Base-by-base conservation (phyloP, 2,888 invertebrate species). In the Yponomeuta malinellus region DNA sequence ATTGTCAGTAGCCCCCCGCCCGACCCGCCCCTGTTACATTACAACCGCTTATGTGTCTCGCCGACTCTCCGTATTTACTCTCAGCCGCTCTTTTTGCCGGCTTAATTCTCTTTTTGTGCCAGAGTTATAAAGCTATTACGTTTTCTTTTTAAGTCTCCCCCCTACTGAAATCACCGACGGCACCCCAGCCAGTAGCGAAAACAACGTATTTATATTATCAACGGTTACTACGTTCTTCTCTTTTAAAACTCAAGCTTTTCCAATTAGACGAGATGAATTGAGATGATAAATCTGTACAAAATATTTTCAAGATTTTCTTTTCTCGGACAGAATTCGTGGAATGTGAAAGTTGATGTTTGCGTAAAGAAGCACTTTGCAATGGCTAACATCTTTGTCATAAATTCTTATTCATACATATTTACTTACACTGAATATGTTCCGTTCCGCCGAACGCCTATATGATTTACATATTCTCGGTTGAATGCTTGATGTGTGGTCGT, bases 1-100 rank as follows among this genome's bases (percentile, higher is more conserved):
- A 89, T 90, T 89, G 88, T 87, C 88, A 86, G 89, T 84, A 70
- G 84, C 84, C 84, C 85, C 84, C 86, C 77, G 81, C 81, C 78
- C 80, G 79, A 76, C 76, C 79, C 75, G 67, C 15, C 68, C 67
- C 68, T 52, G 68, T 29, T 68, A 68, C 68, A 68, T 68, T 68
- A 68, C 77, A 76, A 74, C 78, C 76, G 77, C 79, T 78, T 79
- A 79, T 81, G 80, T 79, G 79, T 80, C 78, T 79, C 76, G 78
- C 75, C 83, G 59, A 81, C 82, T 81, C 79, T 78, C 79, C 79
- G 83, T 83, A 84, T 87, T 85, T 84, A 82, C 84, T 82, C 80
- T 79, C 79, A 78, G 81, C 84, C 81, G 81, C 82, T 81, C 81
- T 82, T 84, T 84, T 85, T 83, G 78, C 83, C 80, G 77, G 77